Base-by-base conservation (phyloP, 2,113 vertebrate genomes). In the Excalfactoria chinensis region DNA sequence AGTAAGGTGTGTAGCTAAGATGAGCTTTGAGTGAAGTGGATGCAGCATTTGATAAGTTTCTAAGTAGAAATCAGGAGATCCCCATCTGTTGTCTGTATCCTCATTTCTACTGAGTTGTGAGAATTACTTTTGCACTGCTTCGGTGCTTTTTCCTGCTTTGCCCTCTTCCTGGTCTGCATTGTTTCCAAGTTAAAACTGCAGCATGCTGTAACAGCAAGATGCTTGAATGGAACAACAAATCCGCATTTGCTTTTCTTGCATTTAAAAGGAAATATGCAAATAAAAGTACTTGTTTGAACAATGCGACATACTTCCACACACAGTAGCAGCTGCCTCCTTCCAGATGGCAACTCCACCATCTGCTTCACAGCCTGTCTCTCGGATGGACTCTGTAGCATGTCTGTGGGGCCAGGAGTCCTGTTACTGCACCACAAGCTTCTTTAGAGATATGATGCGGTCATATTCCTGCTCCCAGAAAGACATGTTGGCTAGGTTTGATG, bases 201-300 rank as follows among this genome's bases (percentile, higher is more conserved):
- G 11, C 0, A 0, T 53, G 18, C 25, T 43, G 10, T 48, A 71
- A 55, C 15, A 79, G 35, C 43, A 71, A 20, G 71, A 48, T 69
- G 13, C 16, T 72, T 75, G 5, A 56, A 18, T n/a, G n/a, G n/a
- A 62, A 30, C 59, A 89, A 7, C 53, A 76, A 22, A 64, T 14
- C 32, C 81, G 55, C 67, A 58, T 10, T 69, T 94, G 63, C 35
- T 43, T 90, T 83, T 90, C 43, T 14, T 43, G 59, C 7, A 13
- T 78, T 26, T 37, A 13, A 53, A 84, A 78, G 62, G 69, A 91
- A 91, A 71, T 80, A 88, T 4, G 13, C 77, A 86, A 84, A 71
- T 78, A 75, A 84, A 93, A 73, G 74, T 40, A 66, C 84, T 81
- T 92, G 40, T 18, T 56, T 67, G 43, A 88, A 78, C 40, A 70